Evolutionary conservation across 2,888 invertebrate genomes (phyloP).

Genomic region (Lingula anatina): DNA sequence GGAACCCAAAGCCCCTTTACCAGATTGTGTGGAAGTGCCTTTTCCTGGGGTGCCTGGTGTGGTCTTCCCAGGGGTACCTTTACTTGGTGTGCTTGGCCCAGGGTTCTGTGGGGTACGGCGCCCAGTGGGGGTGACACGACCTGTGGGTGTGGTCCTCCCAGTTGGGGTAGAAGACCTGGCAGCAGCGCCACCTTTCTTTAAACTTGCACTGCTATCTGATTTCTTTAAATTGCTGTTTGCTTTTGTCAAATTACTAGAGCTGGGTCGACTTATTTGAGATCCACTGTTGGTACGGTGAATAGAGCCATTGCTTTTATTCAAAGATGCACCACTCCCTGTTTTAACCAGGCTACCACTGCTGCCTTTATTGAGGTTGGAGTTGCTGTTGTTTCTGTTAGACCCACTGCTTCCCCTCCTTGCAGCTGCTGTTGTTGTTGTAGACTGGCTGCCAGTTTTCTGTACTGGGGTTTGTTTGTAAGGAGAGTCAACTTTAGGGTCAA

Average conservation of each 20-base stretch:
- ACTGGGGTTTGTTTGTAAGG: conserved; percentile 16
- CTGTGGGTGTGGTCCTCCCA: conserved; percentile 19
- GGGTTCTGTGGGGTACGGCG: not conserved
- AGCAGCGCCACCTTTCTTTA: conserved; percentile 50
- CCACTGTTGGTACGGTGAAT: conserved; percentile 11
- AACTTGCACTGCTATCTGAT: conserved; percentile 32
- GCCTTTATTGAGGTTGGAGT: conserved; percentile 17
- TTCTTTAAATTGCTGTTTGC: conserved; percentile 19
- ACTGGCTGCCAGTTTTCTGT: conserved; percentile 14
- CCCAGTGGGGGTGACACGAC: conserved; percentile 12
- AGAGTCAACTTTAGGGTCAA: conserved; percentile 11
- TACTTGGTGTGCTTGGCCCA: conserved; percentile 8
- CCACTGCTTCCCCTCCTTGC: not conserved
- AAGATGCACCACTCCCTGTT: conserved; percentile 13
- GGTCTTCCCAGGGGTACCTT: conserved; percentile 6
- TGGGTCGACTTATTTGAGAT: not conserved
- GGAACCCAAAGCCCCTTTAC: not conserved
- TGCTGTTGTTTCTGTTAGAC: not conserved
- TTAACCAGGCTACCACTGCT: conserved; percentile 27
- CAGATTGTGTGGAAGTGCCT: not conserved
- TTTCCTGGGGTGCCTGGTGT: not conserved
- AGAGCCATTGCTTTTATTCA: conserved; percentile 14
- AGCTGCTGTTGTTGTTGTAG: conserved; percentile 3
- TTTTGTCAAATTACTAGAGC: conserved; percentile 13
- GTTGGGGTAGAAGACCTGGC: conserved; percentile 4